A percentile compares a stretch with the other conserved stretches of the same genome.
These are phyloP conservation scores for Lucilia sericata DNA, from an alignment of 1,140 invertebrate genomes.

Conservation along the genomic window DNA sequence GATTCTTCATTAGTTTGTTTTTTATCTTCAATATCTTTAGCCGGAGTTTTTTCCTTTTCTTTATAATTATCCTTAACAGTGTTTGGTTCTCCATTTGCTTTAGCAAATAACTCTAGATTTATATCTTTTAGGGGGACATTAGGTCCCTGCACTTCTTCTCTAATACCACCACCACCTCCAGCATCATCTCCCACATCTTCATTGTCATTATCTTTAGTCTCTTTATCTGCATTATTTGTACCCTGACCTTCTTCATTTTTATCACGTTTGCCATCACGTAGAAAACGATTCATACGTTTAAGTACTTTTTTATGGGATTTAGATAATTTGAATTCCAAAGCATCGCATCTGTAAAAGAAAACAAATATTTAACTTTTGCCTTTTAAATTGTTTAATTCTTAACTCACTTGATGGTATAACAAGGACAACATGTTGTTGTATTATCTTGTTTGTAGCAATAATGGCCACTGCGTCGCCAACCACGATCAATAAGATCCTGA, in stretches of 20 bases:
- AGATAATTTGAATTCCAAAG: slow-evolving; percentile 80
- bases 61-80: background rate
- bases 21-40: background rate
- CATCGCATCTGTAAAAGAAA: slow-evolving; percentile 77
- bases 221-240: background rate
- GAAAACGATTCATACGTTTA: slow-evolving; percentile 84
- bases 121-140: slow-evolving; percentile 45
- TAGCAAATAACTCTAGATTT: slow-evolving; percentile 44
- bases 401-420: slow-evolving; percentile 90
- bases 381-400: background rate
- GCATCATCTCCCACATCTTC: slow-evolving; percentile 50
- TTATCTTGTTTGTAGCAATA: slow-evolving; percentile 97
- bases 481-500: slow-evolving; percentile 92
- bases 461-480: slow-evolving; percentile 94
- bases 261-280: slow-evolving; percentile 71
- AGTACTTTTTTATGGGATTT: slow-evolving; percentile 95
- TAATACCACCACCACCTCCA: slow-evolving; percentile 39
- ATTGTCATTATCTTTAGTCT: slow-evolving; percentile 44
- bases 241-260: slow-evolving; percentile 49
- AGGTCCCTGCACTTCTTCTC: slow-evolving; percentile 55
- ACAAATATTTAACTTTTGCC: background rate
- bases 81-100: slow-evolving; percentile 49
- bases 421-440: slow-evolving; percentile 91
- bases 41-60: background rate
- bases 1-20: background rate